Conservation (phyloP, 2,113 vertebrate species). For the Oplegnathus fasciatus region DNA sequence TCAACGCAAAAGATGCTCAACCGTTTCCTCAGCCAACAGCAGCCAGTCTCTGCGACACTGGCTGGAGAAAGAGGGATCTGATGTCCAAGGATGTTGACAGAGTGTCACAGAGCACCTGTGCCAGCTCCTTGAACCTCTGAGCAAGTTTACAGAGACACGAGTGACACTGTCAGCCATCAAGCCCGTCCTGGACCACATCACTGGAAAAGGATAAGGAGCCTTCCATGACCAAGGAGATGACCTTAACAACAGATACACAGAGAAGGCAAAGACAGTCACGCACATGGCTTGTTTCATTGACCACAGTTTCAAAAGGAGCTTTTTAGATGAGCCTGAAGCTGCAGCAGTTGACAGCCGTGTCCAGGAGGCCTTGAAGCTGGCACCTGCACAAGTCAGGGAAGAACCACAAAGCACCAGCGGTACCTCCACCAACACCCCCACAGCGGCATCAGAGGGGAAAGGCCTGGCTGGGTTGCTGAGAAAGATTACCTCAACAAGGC, state of each 20-base stretch:
- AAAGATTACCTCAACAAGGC: no score
- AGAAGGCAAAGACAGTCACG: background rate
- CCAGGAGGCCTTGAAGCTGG: constrained; percentile 10
- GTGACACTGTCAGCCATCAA: background rate
- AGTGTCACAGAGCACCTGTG: background rate
- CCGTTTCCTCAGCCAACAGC: background rate
- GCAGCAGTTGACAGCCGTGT: background rate
- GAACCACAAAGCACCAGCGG: background rate
- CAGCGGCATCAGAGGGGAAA: background rate
- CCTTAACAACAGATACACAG: background rate
- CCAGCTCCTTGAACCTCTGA: background rate
- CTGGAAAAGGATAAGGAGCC: background rate
- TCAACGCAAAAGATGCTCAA: background rate
- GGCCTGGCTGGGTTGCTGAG: background rate
- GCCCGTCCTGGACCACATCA: background rate
- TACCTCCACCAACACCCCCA: background rate
- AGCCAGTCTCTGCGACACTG: background rate
- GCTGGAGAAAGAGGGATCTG: background rate
- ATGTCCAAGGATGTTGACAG: background rate
- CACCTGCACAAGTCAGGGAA: background rate
- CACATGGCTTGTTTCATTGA: background rate
- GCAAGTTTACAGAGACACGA: background rate
- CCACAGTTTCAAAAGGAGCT: background rate
- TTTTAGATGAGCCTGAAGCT: background rate
- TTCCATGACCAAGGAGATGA: background rate